Evolutionary conservation across 2,113 vertebrate genomes (phyloP).

Genomic region (Camelus bactrianus): DNA sequence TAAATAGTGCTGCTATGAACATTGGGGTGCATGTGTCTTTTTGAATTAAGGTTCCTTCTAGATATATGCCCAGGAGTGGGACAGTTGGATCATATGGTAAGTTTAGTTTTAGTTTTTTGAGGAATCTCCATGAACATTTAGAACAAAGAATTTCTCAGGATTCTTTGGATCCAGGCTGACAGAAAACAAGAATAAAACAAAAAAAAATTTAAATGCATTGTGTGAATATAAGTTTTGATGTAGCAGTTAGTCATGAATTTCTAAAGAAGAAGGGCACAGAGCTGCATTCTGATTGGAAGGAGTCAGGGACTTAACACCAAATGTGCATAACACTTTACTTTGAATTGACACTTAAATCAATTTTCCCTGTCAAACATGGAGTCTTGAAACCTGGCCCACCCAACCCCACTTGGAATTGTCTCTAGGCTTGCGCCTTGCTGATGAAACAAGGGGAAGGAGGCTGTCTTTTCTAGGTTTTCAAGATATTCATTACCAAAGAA

Average conservation of each 20-base stretch:
- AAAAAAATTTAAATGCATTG: neutral
- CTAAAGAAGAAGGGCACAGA: neutral
- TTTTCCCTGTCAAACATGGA: neutral
- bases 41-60: no score
- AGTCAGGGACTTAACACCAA: neutral
- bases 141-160: neutral
- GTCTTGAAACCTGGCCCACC: neutral
- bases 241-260: neutral
- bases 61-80: no score
- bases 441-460: neutral
- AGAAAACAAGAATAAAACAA: neutral
- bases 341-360: accelerated
- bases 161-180: neutral
- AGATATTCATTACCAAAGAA: neutral
- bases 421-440: neutral
- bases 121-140: neutral
- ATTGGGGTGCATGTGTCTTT: no score
- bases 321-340: neutral
- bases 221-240: neutral
- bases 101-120: no score
- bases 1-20: no score
- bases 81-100: no score
- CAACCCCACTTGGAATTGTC: neutral
- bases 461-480: neutral
- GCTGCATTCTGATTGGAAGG: neutral